Evolutionary conservation across 2,797 vertebrate genomes (phyloP).

Genomic region (Megaceryle alcyon): DNA sequence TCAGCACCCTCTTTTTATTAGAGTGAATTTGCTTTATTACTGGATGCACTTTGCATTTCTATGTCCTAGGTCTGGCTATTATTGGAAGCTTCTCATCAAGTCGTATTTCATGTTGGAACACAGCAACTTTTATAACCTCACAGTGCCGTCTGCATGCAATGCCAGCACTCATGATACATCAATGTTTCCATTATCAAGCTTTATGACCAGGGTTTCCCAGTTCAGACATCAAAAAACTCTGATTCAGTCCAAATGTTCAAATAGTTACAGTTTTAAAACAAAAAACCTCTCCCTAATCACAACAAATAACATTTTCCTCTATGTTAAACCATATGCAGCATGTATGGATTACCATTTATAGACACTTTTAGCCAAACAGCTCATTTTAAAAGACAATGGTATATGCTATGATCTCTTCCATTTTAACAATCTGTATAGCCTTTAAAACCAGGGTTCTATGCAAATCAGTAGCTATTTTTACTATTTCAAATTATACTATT

Average conservation of each 20-base stretch:
- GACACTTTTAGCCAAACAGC: neutral
- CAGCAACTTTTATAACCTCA: slow-evolving; percentile 33
- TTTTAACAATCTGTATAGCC: neutral
- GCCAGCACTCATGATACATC: slow-evolving; percentile 51
- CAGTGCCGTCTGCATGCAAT: neutral
- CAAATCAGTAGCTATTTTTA: neutral
- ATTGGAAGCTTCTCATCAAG: slow-evolving; percentile 45
- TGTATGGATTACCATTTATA: neutral
- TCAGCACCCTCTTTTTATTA: neutral
- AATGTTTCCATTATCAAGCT: slow-evolving; percentile 50
- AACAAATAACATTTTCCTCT: neutral
- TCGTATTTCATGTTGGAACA: slow-evolving; percentile 11
- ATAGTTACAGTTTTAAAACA: neutral
- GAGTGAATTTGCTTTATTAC: neutral
- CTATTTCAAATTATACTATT: neutral
- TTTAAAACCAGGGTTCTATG: neutral
- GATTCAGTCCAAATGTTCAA: neutral
- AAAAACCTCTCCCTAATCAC: neutral
- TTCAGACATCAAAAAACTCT: neutral
- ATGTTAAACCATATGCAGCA: rapidly evolving
- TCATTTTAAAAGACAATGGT: neutral
- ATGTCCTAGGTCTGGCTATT: slow-evolving; percentile 15
- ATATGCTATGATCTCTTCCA: neutral
- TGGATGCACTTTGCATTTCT: neutral
- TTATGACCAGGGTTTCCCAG: slow-evolving; percentile 58